These are phyloP conservation scores for Melierax canorus DNA, from an alignment of 2,113 vertebrate species.

Conservation along the genomic window DNA sequence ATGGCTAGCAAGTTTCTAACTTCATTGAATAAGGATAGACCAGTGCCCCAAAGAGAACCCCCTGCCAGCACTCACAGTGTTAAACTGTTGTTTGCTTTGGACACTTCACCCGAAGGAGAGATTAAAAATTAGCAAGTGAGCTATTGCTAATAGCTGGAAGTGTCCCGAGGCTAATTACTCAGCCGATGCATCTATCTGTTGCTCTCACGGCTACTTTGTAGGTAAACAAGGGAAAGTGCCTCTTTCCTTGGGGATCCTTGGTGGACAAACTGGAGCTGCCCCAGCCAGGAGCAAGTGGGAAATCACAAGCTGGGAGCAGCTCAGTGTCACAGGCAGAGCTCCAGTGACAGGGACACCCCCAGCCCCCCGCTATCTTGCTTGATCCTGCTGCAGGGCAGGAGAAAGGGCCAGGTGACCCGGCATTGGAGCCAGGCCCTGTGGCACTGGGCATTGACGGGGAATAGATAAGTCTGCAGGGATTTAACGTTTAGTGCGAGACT, in stretches of 20 bases:
- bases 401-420: neutral
- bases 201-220: neutral
- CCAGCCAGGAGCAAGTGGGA: too few relatives aligned
- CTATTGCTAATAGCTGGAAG: neutral
- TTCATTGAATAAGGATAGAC: neutral
- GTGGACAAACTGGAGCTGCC: neutral
- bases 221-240: neutral
- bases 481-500: too few relatives aligned
- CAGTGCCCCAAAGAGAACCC: neutral
- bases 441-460: fast-evolving
- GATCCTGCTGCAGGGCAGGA: neutral
- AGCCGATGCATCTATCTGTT: neutral
- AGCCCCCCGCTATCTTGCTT: neutral
- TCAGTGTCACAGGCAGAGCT: too few relatives aligned
- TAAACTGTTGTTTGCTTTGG: neutral
- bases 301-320: neutral
- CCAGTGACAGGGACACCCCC: neutral
- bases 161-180: neutral
- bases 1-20: neutral
- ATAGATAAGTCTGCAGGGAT: too few relatives aligned
- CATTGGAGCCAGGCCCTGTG: too few relatives aligned
- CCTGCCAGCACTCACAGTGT: neutral
- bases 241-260: neutral
- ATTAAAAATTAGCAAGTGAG: neutral
- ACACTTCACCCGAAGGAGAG: neutral